A percentile compares a stretch with the other conserved stretches of the same genome.
phyloP scores from a whole-genome alignment of 2,113 vertebrate species.

The Zosterops borbonicus region DNA sequence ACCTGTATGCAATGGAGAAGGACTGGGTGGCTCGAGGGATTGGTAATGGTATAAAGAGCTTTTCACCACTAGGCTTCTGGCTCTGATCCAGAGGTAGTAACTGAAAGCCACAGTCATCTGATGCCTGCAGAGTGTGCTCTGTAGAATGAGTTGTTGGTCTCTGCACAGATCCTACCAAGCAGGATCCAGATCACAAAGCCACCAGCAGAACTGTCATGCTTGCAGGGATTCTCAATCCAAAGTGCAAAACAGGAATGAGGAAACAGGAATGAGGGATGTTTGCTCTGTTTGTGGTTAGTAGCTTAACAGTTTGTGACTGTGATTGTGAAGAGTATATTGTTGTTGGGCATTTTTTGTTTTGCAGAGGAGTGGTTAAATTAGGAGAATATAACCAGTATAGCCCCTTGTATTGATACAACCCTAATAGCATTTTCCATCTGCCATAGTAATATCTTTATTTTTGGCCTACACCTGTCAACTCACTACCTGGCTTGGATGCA shows the following conservation, averaged over 20 bases:
- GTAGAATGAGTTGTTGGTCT: conserved; percentile 63
- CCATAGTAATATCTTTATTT: background rate
- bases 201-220: conserved; percentile 23
- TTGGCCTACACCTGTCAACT: background rate
- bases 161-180: conserved; percentile 56
- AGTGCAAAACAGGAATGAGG: background rate
- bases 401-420: background rate
- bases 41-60: conserved; percentile 71
- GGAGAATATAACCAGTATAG: background rate
- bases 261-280: background rate
- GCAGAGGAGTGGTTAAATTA: background rate
- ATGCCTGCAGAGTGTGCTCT: conserved; percentile 62
- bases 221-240: background rate
- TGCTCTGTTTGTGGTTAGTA: background rate
- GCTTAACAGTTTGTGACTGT: background rate
- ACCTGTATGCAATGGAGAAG: conserved; percentile 62
- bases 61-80: conserved; percentile 69
- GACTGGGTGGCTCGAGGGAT: conserved; percentile 61
- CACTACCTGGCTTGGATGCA: background rate
- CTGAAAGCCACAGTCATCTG: conserved; percentile 72
- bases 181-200: conserved; percentile 60
- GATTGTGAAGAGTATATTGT: background rate
- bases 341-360: background rate
- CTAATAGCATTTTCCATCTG: background rate
- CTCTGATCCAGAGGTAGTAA: conserved; percentile 67